phyloP scores from a whole-genome alignment of 2,113 vertebrate genomes.

The Eretmochelys imbricata region DNA sequence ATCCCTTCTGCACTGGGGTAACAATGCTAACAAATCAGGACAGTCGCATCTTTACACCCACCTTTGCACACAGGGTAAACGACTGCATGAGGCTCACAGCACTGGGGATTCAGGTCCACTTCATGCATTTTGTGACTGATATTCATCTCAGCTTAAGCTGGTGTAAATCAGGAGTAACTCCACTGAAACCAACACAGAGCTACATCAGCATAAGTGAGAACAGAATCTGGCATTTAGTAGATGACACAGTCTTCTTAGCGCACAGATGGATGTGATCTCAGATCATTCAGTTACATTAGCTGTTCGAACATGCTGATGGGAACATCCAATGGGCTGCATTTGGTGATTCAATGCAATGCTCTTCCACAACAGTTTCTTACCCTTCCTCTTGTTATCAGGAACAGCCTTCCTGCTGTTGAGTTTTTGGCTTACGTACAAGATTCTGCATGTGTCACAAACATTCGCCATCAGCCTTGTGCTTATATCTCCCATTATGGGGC shows the following conservation, averaged over 20 bases:
- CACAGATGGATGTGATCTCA: neutral
- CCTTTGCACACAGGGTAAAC: neutral
- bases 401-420: neutral
- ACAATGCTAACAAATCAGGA: neutral
- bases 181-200: neutral
- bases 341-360: neutral
- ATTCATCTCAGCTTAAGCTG: neutral
- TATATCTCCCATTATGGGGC: neutral
- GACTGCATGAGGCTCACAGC: neutral
- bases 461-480: neutral
- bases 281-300: neutral
- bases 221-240: neutral
- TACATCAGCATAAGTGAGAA: neutral
- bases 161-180: neutral
- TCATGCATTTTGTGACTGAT: neutral
- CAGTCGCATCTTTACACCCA: neutral
- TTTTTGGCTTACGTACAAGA: neutral
- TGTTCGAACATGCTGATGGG: neutral
- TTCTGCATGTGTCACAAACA: neutral
- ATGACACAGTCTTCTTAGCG: neutral
- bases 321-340: neutral
- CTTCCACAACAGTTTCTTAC: neutral
- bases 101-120: neutral
- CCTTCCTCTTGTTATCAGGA: neutral
- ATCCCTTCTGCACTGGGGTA: too few relatives aligned